Conservation (phyloP, 1,140 invertebrate species). For the Hypothenemus hampei region DNA sequence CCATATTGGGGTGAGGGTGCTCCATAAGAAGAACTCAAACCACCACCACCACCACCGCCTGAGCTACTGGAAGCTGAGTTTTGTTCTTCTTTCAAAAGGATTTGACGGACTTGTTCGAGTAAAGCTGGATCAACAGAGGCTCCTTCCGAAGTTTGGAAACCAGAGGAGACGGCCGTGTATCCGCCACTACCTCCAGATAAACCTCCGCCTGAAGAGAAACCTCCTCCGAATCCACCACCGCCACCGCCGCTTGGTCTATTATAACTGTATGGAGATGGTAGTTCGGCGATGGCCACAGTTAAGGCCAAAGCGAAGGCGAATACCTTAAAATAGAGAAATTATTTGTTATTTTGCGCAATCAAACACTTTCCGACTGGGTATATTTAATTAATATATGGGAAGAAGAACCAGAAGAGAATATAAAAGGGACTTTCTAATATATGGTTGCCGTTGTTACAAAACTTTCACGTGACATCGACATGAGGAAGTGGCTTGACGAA, state of each 20-base stretch:
- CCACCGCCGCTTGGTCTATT: conserved; percentile 54
- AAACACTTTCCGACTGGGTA: too few relatives aligned
- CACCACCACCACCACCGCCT: conserved; percentile 43
- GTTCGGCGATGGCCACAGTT: conserved; percentile 54
- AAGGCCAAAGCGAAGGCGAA: conserved; percentile 58
- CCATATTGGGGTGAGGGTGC: conserved; percentile 57
- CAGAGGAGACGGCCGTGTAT: conserved; percentile 65
- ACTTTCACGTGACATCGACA: too few relatives aligned
- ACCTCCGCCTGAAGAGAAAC: conserved; percentile 45
- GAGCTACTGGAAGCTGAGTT: conserved; percentile 50
- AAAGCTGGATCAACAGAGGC: conserved; percentile 71
- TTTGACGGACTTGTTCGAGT: conserved; percentile 74
- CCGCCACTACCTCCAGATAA: conserved; percentile 59
- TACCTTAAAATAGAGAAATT: too few relatives aligned
- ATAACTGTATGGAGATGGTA: conserved; percentile 63
- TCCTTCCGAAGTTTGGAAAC: conserved; percentile 70
- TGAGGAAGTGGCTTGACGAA: too few relatives aligned
- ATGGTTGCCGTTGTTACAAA: too few relatives aligned
- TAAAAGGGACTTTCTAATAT: too few relatives aligned
- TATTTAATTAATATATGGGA: too few relatives aligned
- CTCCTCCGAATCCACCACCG: conserved; percentile 47
- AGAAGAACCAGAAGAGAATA: too few relatives aligned
- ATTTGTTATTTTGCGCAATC: too few relatives aligned
- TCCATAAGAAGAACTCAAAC: conserved; percentile 49
- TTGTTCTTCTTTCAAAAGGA: conserved; percentile 73